Conservation (phyloP, 2,797 vertebrate genomes). For the Diglossa cyanea region DNA sequence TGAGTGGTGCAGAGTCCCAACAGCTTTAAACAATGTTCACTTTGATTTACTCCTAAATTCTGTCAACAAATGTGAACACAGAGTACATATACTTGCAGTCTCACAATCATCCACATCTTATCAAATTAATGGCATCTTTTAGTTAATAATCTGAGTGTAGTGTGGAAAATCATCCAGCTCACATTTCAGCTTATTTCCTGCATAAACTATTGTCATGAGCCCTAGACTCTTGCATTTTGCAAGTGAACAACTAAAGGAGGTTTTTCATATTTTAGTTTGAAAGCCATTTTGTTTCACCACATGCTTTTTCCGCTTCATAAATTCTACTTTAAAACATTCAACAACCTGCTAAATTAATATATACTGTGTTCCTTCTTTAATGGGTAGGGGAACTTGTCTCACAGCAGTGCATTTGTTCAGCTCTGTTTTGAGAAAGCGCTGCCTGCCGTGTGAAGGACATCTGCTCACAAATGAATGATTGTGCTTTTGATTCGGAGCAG, state of each 20-base stretch:
- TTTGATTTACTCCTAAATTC: neutral
- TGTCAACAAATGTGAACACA: neutral
- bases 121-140: conserved; percentile 3
- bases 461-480: conserved; percentile 82
- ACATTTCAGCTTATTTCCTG: neutral
- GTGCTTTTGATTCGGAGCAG: conserved; percentile 80
- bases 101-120: neutral
- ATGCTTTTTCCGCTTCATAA: conserved; percentile 67
- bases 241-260: neutral
- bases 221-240: neutral
- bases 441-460: conserved; percentile 71
- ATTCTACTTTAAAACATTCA: conserved; percentile 72
- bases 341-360: conserved; percentile 75
- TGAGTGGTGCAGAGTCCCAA: neutral
- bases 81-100: neutral
- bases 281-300: conserved; percentile 69
- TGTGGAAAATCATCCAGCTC: neutral
- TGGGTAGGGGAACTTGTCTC: conserved; percentile 67
- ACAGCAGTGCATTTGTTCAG: conserved; percentile 69
- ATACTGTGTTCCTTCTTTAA: conserved; percentile 74
- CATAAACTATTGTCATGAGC: neutral
- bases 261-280: conserved; percentile 42
- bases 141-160: neutral
- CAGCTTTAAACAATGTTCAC: neutral
- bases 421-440: conserved; percentile 48